phyloP scores from a whole-genome alignment of 1,140 invertebrate species.

The Calliphora vicina region DNA sequence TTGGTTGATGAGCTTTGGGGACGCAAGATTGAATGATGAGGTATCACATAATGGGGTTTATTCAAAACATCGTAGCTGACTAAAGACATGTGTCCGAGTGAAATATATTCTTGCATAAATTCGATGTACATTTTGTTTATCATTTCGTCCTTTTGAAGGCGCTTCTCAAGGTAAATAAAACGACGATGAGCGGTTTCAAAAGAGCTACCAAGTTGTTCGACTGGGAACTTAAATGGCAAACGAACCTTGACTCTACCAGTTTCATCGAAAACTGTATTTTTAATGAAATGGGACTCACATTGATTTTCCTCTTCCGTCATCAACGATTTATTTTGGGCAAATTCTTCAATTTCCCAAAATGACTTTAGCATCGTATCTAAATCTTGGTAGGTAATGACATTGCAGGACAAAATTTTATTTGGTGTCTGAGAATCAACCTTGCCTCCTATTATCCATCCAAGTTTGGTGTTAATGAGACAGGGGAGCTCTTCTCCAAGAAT shows the following conservation, averaged over 20 bases:
- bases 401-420: neutral
- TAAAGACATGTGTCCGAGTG: neutral
- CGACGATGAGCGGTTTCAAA: neutral
- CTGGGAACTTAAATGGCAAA: conserved; percentile 11
- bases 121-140: conserved; percentile 27
- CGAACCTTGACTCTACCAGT: neutral
- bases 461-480: conserved; percentile 44
- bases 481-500: conserved; percentile 20
- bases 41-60: conserved; percentile 5
- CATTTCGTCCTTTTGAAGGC: neutral
- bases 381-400: too few relatives aligned
- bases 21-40: neutral
- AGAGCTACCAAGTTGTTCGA: neutral
- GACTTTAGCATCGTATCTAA: too few relatives aligned
- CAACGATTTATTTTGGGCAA: neutral
- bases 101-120: conserved; percentile 19
- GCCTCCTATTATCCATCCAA: neutral
- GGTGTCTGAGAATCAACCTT: neutral
- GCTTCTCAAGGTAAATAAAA: neutral
- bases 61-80: neutral
- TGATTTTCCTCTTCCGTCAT: neutral
- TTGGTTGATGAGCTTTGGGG: conserved; percentile 37
- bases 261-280: neutral
- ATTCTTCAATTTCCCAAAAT: conserved; percentile 58
- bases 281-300: neutral